Evolutionary conservation across 2,113 vertebrate genomes (phyloP).

Genomic region (Tachysurus fulvidraco): DNA sequence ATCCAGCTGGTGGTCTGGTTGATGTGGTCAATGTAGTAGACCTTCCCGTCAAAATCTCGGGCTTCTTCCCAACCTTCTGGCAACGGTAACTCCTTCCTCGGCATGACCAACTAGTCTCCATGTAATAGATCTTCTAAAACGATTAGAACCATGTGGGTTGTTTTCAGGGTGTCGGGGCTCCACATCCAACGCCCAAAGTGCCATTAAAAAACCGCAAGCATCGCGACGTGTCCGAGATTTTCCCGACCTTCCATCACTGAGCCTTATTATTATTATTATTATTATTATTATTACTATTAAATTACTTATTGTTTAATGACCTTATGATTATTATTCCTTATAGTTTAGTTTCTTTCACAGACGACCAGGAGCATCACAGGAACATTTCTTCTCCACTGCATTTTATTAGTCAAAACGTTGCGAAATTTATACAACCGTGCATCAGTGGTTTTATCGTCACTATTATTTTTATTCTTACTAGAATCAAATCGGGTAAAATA

Average conservation of each 20-base stretch:
- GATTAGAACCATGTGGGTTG: constrained; percentile 51
- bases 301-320: background rate
- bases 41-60: constrained; percentile 92
- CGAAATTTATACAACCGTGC: background rate
- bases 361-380: background rate
- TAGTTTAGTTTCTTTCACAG: background rate
- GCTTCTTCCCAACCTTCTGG: constrained; percentile 96
- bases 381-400: background rate
- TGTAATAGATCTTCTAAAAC: constrained; percentile 72
- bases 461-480: background rate
- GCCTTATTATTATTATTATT: constrained; percentile 22
- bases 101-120: constrained; percentile 85
- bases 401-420: background rate
- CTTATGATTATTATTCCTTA: background rate
- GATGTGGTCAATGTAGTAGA: constrained; percentile 93
- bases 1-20: constrained; percentile 93
- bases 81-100: constrained; percentile 93
- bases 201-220: constrained; percentile 46
- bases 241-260: constrained; percentile 58
- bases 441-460: background rate
- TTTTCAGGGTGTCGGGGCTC: constrained; percentile 10
- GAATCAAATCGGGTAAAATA: background rate
- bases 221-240: constrained; percentile 30
- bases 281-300: background rate
- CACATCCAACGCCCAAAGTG: constrained; percentile 26